Evolutionary conservation across 2,113 vertebrate genomes (phyloP), one percentile per base, ranked within the genome.

Genomic region (Hydropotes inermis): DNA sequence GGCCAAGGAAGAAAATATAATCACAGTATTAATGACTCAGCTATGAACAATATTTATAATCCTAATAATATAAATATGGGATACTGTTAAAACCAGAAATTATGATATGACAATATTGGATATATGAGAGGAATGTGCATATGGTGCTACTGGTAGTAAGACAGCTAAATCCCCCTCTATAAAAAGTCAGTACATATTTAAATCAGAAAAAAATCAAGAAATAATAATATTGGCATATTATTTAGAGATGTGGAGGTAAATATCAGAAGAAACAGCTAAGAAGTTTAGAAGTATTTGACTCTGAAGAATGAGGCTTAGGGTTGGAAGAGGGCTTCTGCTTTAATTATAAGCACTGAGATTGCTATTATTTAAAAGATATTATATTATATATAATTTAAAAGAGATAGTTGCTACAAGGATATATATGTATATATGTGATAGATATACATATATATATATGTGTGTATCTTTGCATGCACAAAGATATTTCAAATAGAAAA

Each of bases 181-280:
- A 57, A 96, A 97, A 96, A 88, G 64, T 67, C 81, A 97, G 91
- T 79, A 90, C 45, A 92, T 95, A 97, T 82, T 91, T 96, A 96
- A 93, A 95, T 79, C n/a, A 93, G 61, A 97, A 94, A 93, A 83
- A 60, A 57, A 43, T 36, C 15, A 76, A 74, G 27, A 92, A 97
- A 93, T 10, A 96, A 55, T 33, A 91, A 70, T 84, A 95, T 83
- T 87, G 50, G 86, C 70, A 81, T 91, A 78, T 33, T 87, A 95
- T 93, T 97, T 95, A 74, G 50, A 96, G 87, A 95, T 61, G 36
- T 85, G 33, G 43, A 95, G 36, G 70, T 89, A 92, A 89, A 81
- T 94, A 95, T 94, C 52, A 97, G 57, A 81, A 94, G 55, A 95
- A 92, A 96, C 9, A 57, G 55, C 23, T 67, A 87, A 74, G 39